Evolutionary conservation across 2,888 invertebrate species (phyloP).

Genomic region (Euspilapteryx auroguttella): DNA sequence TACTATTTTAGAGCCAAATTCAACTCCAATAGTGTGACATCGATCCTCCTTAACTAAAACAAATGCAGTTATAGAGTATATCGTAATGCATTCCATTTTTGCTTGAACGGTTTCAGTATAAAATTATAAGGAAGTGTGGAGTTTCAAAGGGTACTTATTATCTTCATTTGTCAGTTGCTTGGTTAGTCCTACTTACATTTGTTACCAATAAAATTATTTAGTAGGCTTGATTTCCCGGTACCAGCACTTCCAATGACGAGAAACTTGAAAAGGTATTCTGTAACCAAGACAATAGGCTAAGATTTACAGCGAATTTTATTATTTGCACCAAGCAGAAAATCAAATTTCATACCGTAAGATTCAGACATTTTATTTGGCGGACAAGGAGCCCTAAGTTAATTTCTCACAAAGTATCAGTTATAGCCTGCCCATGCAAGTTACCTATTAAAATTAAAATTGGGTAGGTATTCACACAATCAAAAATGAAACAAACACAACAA

Average conservation of each 20-base stretch:
- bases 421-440: no score
- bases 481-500: no score
- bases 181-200: slow-evolving; percentile 77
- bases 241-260: slow-evolving; percentile 84
- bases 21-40: slow-evolving; percentile 84
- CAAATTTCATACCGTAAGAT: slow-evolving; percentile 3
- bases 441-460: no score
- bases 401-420: no score
- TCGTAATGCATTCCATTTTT: not conserved
- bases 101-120: not conserved
- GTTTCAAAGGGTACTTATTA: not conserved
- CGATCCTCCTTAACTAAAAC: slow-evolving; percentile 77
- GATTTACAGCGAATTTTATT: no score
- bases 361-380: slow-evolving; percentile 2
- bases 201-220: slow-evolving; percentile 83
- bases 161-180: no score
- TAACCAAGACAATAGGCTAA: slow-evolving; percentile 21
- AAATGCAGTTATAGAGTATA: no score
- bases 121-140: not conserved
- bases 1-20: slow-evolving; percentile 84
- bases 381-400: no score
- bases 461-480: no score
- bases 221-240: slow-evolving; percentile 79
- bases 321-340: no score
- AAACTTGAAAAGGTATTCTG: slow-evolving; percentile 85